phyloP scores from a whole-genome alignment of 2,888 invertebrate genomes.

The Catocala fraxini region DNA sequence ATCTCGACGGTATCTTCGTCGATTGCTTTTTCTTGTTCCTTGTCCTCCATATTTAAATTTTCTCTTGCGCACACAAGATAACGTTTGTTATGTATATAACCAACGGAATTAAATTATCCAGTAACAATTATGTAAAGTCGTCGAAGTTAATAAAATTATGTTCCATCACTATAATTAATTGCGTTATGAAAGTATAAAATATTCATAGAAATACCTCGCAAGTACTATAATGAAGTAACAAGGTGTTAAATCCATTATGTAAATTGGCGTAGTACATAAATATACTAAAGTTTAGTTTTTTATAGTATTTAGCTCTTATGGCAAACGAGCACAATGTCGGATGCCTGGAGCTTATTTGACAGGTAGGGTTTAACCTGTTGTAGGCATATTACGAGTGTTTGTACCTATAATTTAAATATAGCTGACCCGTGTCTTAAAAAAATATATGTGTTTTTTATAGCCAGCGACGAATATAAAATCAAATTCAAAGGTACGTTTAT shows the following conservation, averaged over 20 bases:
- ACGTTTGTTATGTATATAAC: constrained; percentile 14
- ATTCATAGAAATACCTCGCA: constrained; percentile 18
- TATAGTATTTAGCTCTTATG: no score
- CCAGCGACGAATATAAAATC: no score
- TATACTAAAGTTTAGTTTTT: no score
- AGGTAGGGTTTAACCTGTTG: no score
- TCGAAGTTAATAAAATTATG: constrained; percentile 13
- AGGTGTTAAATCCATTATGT: constrained; percentile 8
- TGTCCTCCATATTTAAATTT: constrained; percentile 26
- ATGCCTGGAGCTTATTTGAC: no score
- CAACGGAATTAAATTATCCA: constrained; percentile 11
- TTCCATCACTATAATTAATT: constrained; percentile 47
- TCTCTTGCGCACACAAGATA: background rate
- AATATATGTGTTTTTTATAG: no score
- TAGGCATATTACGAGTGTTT: no score
- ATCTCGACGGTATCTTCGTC: constrained; percentile 6
- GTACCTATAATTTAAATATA: no score
- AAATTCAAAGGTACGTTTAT: no score
- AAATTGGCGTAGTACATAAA: background rate
- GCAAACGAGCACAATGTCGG: no score
- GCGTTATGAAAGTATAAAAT: constrained; percentile 32
- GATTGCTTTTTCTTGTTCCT: constrained; percentile 17
- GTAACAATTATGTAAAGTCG: background rate
- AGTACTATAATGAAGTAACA: constrained; percentile 18
- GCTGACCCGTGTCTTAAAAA: no score